Evolutionary conservation across 2,888 invertebrate species (phyloP).

Genomic region (Tricholauxania praeusta): DNA sequence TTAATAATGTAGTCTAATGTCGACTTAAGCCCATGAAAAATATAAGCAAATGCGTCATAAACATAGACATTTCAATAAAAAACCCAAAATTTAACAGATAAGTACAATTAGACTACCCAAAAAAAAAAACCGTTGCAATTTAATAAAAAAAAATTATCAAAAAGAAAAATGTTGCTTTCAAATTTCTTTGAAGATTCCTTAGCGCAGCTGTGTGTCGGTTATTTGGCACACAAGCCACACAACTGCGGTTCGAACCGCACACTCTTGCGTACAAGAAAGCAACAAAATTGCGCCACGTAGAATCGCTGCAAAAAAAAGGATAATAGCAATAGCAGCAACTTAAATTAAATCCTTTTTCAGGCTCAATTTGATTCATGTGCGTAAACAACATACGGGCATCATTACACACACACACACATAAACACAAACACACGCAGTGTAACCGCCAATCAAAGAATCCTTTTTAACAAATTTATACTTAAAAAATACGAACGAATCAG

Average conservation of each 20-base stretch:
- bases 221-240: conserved; percentile 21
- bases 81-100: not conserved
- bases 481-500: conserved; percentile 19
- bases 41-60: too few species aligned
- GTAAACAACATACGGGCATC: conserved; percentile 27
- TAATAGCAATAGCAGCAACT: conserved; percentile 42
- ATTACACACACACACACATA: not conserved
- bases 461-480: conserved; percentile 31
- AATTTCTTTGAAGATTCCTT: not conserved
- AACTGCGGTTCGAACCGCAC: conserved; percentile 43
- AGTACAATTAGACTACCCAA: conserved; percentile 36
- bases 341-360: conserved; percentile 66
- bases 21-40: too few species aligned
- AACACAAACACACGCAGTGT: conserved; percentile 4
- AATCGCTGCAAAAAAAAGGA: conserved; percentile 32
- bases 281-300: conserved; percentile 45
- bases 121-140: conserved; percentile 39
- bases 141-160: conserved; percentile 9
- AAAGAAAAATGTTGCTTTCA: too few species aligned
- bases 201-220: conserved; percentile 23
- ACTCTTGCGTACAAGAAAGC: conserved; percentile 15
- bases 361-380: conserved; percentile 62
- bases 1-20: too few species aligned
- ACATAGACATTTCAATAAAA: not conserved
- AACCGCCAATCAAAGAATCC: conserved; percentile 38